Percentiles rank a stretch among this genome's conserved stretches.
phyloP scores from a whole-genome alignment of 1,140 invertebrate genomes.

The Pseudomyrmex flavicornis region DNA sequence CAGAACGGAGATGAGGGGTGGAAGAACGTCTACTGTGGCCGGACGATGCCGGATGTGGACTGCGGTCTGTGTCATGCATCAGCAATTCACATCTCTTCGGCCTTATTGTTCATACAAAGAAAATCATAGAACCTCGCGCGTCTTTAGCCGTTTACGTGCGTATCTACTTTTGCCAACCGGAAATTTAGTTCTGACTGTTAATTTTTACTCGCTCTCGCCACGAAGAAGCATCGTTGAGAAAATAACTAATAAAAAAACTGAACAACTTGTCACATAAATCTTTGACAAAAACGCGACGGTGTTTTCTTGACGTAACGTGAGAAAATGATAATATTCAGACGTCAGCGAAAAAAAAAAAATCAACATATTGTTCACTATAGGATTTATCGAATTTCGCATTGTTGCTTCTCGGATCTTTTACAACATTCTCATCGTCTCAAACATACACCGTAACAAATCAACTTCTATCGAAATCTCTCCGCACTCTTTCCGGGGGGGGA shows the following conservation, averaged over 20 bases:
- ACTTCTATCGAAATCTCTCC: slow-evolving; percentile 47
- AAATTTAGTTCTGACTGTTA: slow-evolving; percentile 59
- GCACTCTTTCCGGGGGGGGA: slow-evolving; percentile 27
- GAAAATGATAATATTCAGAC: background rate
- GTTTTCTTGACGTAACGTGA: background rate
- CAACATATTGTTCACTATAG: slow-evolving; percentile 17
- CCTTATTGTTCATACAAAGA: slow-evolving; percentile 65
- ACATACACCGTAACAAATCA: slow-evolving; percentile 44
- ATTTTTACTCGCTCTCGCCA: background rate
- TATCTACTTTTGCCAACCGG: slow-evolving; percentile 25
- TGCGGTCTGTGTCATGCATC: slow-evolving; percentile 84
- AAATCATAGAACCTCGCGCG: slow-evolving; percentile 64
- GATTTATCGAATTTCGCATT: background rate
- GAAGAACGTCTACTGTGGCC: slow-evolving; percentile 63
- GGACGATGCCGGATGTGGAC: slow-evolving; percentile 83
- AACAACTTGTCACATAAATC: background rate
- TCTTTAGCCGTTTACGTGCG: slow-evolving; percentile 26
- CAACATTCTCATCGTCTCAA: slow-evolving; percentile 25
- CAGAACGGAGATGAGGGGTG: slow-evolving; percentile 72
- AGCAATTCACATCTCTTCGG: slow-evolving; percentile 71
- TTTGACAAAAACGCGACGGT: background rate
- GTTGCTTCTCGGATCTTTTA: slow-evolving; percentile 1
- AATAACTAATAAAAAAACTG: background rate
- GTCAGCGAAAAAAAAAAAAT: slow-evolving; percentile 1
- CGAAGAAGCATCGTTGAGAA: background rate